Evolutionary conservation across 2,113 vertebrate species (phyloP).

Genomic region (Podarcis cretensis): DNA sequence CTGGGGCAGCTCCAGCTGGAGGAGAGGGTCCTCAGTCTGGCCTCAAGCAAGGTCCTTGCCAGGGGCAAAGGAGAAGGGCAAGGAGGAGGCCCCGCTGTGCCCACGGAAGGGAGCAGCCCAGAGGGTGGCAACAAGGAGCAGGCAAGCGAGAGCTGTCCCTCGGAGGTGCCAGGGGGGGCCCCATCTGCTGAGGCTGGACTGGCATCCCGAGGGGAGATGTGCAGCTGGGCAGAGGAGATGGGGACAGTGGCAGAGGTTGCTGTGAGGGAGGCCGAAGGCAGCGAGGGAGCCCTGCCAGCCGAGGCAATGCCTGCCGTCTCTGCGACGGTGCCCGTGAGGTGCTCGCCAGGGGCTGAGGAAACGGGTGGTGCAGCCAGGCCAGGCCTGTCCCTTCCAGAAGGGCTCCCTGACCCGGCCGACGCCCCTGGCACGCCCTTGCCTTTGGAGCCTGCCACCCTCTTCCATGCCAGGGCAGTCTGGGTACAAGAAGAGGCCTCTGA

Average conservation of each 20-base stretch:
- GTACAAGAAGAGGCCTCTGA: constrained; percentile 51
- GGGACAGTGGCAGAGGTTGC: constrained; percentile 48
- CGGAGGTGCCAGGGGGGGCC: background rate
- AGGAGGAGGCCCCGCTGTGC: too few relatives aligned
- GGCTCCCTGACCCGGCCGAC: background rate
- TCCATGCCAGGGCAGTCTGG: constrained; percentile 59
- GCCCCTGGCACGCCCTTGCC: background rate
- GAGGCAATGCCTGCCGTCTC: too few relatives aligned
- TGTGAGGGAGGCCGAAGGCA: background rate
- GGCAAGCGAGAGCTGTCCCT: background rate
- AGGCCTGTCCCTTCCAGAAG: background rate
- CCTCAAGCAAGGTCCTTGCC: background rate
- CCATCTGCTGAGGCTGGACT: background rate
- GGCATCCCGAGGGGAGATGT: background rate
- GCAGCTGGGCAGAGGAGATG: constrained; percentile 48
- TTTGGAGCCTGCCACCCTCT: background rate
- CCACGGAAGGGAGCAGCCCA: too few relatives aligned
- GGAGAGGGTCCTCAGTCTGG: constrained; percentile 67
- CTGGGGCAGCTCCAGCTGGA: constrained; percentile 77
- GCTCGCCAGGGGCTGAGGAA: background rate
- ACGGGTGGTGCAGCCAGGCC: rapidly evolving
- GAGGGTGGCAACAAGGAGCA: too few relatives aligned
- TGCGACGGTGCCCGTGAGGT: rapidly evolving
- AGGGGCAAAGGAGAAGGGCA: background rate
- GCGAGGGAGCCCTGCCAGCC: background rate